These are phyloP conservation scores for Callimorpha dominula DNA, from an alignment of 2,888 invertebrate species.

Conservation along the genomic window DNA sequence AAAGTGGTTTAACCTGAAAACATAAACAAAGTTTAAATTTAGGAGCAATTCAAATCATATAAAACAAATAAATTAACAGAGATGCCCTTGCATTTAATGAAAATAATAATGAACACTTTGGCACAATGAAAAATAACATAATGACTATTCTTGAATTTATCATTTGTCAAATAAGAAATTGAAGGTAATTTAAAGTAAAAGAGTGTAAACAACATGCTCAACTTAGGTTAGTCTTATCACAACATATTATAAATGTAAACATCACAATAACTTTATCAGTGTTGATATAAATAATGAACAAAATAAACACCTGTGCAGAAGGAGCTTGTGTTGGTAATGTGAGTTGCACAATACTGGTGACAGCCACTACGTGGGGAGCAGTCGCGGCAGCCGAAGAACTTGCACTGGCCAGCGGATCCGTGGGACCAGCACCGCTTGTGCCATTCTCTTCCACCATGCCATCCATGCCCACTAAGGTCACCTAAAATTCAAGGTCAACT, in stretches of 20 bases:
- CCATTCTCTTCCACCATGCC: slow-evolving; percentile 97
- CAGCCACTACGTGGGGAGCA: slow-evolving; percentile 82
- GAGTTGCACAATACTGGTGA: slow-evolving; percentile 95
- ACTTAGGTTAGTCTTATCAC: slow-evolving; percentile 29
- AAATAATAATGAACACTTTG: neutral
- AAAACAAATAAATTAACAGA: neutral
- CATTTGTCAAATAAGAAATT: neutral
- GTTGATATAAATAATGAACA: slow-evolving; percentile 46
- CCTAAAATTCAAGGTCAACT: slow-evolving; percentile 88
- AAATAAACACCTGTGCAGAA: slow-evolving; percentile 88
- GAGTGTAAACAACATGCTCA: slow-evolving; percentile 21
- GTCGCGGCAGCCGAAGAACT: slow-evolving; percentile 69
- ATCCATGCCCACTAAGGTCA: slow-evolving; percentile 92
- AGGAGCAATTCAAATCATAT: neutral
- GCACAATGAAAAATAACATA: neutral
- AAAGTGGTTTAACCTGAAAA: slow-evolving; percentile 1
- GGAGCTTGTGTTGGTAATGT: slow-evolving; percentile 89
- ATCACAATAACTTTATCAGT: slow-evolving; percentile 23
- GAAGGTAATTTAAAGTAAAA: slow-evolving; percentile 1
- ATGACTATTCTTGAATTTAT: neutral
- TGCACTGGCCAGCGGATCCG: slow-evolving; percentile 72
- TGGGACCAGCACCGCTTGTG: slow-evolving; percentile 75
- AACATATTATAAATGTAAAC: slow-evolving; percentile 35
- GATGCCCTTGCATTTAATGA: neutral
- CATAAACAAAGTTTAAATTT: slow-evolving; percentile 2